Conservation (phyloP, 1,140 invertebrate species). For the Brachionus asplanchnoidis region DNA sequence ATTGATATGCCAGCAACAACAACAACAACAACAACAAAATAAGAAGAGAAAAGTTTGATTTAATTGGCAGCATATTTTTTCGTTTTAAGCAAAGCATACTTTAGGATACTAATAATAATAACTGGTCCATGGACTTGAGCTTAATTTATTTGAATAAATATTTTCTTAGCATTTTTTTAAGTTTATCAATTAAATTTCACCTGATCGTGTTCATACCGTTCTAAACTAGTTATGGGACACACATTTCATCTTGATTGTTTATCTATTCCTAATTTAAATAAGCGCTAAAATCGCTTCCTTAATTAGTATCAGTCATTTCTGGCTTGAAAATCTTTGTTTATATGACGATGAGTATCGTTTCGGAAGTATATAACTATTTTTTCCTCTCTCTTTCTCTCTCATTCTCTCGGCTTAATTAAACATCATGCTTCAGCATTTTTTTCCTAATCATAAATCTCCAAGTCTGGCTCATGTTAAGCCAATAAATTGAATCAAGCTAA, state of each 20-base stretch:
- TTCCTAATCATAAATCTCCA: background rate
- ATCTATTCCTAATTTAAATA: background rate
- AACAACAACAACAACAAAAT: too few relatives aligned
- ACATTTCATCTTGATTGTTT: background rate
- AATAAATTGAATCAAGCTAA: background rate
- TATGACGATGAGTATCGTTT: background rate
- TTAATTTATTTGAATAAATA: background rate
- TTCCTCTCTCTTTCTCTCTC: background rate
- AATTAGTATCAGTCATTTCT: constrained; percentile 4
- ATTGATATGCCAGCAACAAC: background rate
- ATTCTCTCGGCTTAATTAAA: background rate
- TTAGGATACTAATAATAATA: constrained; percentile 11
- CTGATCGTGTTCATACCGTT: constrained; percentile 14
- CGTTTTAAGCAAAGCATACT: background rate
- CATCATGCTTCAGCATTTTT: background rate
- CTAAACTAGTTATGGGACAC: background rate
- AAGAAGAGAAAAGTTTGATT: background rate
- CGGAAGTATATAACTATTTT: background rate
- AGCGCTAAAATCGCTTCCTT: background rate
- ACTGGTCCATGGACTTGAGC: background rate
- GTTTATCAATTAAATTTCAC: constrained; percentile 22
- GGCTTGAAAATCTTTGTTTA: background rate
- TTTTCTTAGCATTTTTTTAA: background rate
- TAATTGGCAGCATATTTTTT: background rate
- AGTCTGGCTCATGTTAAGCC: background rate